Conservation (phyloP, 2,888 invertebrate species). For the Clivina fossor region DNA sequence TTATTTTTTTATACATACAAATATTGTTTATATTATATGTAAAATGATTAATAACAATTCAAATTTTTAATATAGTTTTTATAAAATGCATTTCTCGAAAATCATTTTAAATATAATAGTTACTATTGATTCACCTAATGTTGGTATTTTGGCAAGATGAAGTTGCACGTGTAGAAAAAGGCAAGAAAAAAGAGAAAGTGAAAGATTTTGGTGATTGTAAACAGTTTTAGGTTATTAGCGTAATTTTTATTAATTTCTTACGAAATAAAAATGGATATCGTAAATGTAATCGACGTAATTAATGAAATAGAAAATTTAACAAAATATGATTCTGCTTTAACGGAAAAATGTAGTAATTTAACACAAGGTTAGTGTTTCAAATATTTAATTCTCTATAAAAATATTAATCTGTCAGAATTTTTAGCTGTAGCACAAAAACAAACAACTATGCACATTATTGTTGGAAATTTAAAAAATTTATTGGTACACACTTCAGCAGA, state of each 20-base stretch:
- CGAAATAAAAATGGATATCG: constrained; percentile 11
- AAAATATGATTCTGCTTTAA: constrained; percentile 34
- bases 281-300: constrained; percentile 19
- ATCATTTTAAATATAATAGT: too few species aligned
- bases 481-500: constrained; percentile 32
- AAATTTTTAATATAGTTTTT: too few species aligned
- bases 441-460: constrained; percentile 35
- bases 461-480: constrained; percentile 37
- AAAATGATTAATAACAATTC: too few species aligned
- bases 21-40: too few species aligned
- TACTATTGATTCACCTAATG: too few species aligned
- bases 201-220: too few species aligned
- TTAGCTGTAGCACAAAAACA: constrained; percentile 36
- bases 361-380: constrained; percentile 37
- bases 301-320: constrained; percentile 35
- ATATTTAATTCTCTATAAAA: constrained; percentile 11
- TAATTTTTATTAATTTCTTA: neutral
- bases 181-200: too few species aligned
- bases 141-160: too few species aligned
- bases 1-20: too few species aligned
- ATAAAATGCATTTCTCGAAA: too few species aligned
- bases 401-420: constrained; percentile 30
- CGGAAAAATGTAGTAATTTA: constrained; percentile 36
- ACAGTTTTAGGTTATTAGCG: neutral
- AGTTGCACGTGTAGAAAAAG: too few species aligned